Evolutionary conservation across 2,888 invertebrate species (phyloP).

Genomic region (Chrysolina americana): DNA sequence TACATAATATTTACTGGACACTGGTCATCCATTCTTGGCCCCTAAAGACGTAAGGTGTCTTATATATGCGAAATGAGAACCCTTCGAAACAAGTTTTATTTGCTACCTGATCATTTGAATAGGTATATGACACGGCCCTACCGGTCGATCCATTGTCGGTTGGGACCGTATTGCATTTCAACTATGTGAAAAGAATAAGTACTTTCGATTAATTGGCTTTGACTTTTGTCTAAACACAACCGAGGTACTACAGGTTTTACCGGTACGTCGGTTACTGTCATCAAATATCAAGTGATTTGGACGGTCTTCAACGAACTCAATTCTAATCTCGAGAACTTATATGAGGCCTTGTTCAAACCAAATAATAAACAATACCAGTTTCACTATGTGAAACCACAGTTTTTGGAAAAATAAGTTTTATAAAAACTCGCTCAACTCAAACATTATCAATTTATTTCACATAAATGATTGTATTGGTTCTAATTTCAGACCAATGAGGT

Average conservation of each 20-base stretch:
- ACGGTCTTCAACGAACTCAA: background rate
- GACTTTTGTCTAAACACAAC: slow-evolving; percentile 21
- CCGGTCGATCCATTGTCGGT: slow-evolving; percentile 34
- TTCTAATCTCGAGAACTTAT: no score
- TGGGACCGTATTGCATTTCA: slow-evolving; percentile 37
- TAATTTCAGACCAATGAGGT: no score
- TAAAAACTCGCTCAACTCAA: no score
- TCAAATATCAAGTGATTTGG: background rate
- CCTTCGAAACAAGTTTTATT: slow-evolving; percentile 53
- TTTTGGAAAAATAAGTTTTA: no score
- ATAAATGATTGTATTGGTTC: no score
- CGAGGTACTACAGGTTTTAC: slow-evolving; percentile 2
- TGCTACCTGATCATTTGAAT: slow-evolving; percentile 51
- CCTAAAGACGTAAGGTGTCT: slow-evolving; percentile 51
- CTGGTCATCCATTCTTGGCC: slow-evolving; percentile 64
- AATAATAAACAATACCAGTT: no score
- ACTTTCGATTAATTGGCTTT: slow-evolving; percentile 23
- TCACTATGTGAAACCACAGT: no score
- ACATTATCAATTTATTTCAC: no score
- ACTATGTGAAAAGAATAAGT: slow-evolving; percentile 32
- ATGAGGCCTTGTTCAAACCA: background rate
- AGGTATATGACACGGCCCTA: slow-evolving; percentile 34
- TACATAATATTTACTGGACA: slow-evolving; percentile 66
- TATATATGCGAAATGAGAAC: slow-evolving; percentile 47
- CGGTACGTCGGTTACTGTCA: background rate